These are phyloP conservation scores for Tillus elongatus DNA, from an alignment of 2,888 invertebrate species.

Conservation along the genomic window DNA sequence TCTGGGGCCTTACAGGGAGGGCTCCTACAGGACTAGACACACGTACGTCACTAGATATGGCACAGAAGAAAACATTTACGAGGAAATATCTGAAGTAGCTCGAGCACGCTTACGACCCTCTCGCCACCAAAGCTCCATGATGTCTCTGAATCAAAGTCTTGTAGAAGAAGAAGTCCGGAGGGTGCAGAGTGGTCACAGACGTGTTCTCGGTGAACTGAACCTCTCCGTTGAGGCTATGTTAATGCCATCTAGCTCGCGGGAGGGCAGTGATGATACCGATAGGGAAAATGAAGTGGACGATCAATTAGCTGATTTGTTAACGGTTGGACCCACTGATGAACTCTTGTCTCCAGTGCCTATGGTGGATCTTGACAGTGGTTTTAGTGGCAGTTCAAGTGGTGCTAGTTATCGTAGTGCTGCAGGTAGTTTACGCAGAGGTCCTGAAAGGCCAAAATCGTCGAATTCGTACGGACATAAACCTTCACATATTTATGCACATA, in stretches of 20 bases:
- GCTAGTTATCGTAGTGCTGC: conserved; percentile 59
- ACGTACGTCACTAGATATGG: conserved; percentile 40
- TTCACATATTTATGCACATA: conserved; percentile 13
- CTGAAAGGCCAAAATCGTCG: conserved; percentile 39
- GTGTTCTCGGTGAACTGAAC: conserved; percentile 78
- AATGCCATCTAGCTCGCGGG: conserved; percentile 64
- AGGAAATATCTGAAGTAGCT: conserved; percentile 64
- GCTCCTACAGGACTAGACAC: conserved; percentile 36
- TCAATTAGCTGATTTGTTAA: conserved; percentile 56
- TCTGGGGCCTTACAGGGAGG: conserved; percentile 34
- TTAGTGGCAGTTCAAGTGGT: conserved; percentile 75
- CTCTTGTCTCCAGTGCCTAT: conserved; percentile 57
- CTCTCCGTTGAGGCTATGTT: conserved; percentile 81
- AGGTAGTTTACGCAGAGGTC: conserved; percentile 51
- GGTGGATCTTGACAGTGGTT: conserved; percentile 68
- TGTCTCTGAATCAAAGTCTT: conserved; percentile 60
- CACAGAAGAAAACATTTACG: conserved; percentile 77
- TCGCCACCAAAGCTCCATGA: conserved; percentile 43
- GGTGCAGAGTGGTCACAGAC: conserved; percentile 73
- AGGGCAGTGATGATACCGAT: conserved; percentile 53
- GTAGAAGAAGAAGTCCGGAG: conserved; percentile 77
- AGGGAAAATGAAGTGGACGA: conserved; percentile 52
- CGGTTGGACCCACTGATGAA: conserved; percentile 63
- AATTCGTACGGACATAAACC: conserved; percentile 9
- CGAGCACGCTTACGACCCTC: conserved; percentile 26